Percentiles rank a stretch among this genome's conserved stretches.
Conservation (phyloP, 2,888 invertebrate species). For the Nasonovia ribisnigri region DNA sequence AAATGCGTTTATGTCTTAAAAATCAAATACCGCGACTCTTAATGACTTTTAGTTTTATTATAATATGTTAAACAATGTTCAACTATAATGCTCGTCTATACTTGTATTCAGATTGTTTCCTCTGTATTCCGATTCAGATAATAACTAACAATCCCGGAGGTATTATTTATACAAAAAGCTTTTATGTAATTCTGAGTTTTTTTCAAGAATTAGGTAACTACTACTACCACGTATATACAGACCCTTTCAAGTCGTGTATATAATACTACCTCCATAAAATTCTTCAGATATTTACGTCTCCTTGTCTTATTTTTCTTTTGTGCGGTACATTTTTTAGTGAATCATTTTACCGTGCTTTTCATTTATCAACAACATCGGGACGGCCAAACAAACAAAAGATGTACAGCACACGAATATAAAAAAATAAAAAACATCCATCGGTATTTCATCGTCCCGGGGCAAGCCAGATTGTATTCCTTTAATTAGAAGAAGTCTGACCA, state of each 20-base stretch:
- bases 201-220: conserved; percentile 26
- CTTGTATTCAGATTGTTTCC: neutral
- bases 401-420: neutral
- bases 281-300: conserved; percentile 48
- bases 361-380: conserved; percentile 9
- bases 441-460: conserved; percentile 15
- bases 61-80: neutral
- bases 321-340: conserved; percentile 30
- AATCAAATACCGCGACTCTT: neutral
- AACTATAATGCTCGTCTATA: neutral
- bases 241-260: neutral
- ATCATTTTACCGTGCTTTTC: conserved; percentile 38
- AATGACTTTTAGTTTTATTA: neutral
- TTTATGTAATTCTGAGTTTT: conserved; percentile 1
- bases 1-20: neutral
- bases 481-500: conserved; percentile 9
- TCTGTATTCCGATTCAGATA: neutral
- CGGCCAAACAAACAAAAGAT: neutral
- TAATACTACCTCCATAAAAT: conserved; percentile 22
- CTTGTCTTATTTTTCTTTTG: conserved; percentile 51
- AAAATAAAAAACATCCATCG: conserved; percentile 40
- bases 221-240: neutral
- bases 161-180: conserved; percentile 11
- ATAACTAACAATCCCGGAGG: neutral
- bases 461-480: conserved; percentile 22